phyloP scores from a whole-genome alignment of 2,113 vertebrate genomes.

The Indicator indicator region DNA sequence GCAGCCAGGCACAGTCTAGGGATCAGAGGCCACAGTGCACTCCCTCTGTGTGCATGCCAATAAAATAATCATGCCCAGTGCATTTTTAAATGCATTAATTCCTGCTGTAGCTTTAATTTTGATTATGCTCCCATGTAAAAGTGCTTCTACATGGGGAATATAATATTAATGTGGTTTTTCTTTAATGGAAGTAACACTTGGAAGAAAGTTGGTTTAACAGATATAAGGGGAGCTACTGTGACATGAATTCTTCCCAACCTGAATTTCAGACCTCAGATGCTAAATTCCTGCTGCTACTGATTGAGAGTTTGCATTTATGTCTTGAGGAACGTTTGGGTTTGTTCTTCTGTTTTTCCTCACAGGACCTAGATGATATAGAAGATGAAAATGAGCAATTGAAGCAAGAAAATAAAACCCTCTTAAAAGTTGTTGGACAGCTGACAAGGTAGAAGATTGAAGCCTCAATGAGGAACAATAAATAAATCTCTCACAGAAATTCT shows the following conservation, averaged over 20 bases:
- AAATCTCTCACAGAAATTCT: no score
- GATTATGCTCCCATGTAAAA: neutral
- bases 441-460: conserved; percentile 90
- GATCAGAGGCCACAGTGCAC: neutral
- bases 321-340: neutral
- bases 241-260: neutral
- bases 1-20: neutral
- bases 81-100: neutral
- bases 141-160: neutral
- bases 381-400: conserved; percentile 98
- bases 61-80: neutral
- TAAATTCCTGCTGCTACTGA: neutral
- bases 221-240: neutral
- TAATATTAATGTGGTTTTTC: neutral
- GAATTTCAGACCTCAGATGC: neutral
- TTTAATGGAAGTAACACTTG: neutral
- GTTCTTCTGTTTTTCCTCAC: neutral
- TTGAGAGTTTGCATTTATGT: neutral
- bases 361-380: conserved; percentile 98
- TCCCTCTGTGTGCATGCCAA: neutral
- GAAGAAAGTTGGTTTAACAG: neutral
- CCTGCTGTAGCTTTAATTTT: neutral
- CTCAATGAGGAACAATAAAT: conserved; percentile 34
- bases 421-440: conserved; percentile 98
- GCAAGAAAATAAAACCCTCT: conserved; percentile 98